These are phyloP conservation scores for Rapana venosa DNA, from an alignment of 2,888 invertebrate species.

Conservation along the genomic window DNA sequence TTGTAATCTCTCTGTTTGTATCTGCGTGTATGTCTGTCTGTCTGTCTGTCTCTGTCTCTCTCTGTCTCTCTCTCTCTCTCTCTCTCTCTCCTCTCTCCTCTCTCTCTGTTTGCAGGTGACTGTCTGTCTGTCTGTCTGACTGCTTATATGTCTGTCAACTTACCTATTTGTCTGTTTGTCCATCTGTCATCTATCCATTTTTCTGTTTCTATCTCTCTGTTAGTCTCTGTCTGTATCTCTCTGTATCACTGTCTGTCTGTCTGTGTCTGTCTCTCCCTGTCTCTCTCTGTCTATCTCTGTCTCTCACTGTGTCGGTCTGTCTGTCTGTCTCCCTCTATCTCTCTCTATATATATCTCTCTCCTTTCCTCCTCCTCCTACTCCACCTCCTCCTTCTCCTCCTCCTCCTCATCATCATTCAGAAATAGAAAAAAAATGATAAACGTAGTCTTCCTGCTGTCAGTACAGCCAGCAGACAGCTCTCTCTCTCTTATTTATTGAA, in stretches of 20 bases:
- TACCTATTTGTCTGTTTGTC: too few relatives aligned
- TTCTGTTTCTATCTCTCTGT: neutral
- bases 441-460: too few relatives aligned
- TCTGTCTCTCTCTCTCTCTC: neutral
- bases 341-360: neutral
- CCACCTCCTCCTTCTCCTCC: too few relatives aligned
- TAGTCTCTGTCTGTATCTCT: neutral
- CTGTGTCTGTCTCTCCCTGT: neutral
- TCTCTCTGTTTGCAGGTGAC: too few relatives aligned
- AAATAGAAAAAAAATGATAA: too few relatives aligned
- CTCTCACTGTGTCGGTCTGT: neutral
- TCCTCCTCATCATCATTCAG: too few relatives aligned
- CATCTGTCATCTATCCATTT: neutral
- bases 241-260: neutral
- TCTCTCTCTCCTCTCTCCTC: neutral
- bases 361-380: neutral
- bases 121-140: neutral
- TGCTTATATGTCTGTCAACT: too few relatives aligned
- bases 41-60: neutral
- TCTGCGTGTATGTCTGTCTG: neutral
- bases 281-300: neutral
- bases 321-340: neutral
- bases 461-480: too few relatives aligned
- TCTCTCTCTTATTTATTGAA: too few relatives aligned
- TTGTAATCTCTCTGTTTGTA: neutral